A percentile compares a stretch with the other conserved stretches of the same genome.
These are phyloP conservation scores for Phoebastria nigripes DNA, from an alignment of 2,797 vertebrate species.

Conservation along the genomic window DNA sequence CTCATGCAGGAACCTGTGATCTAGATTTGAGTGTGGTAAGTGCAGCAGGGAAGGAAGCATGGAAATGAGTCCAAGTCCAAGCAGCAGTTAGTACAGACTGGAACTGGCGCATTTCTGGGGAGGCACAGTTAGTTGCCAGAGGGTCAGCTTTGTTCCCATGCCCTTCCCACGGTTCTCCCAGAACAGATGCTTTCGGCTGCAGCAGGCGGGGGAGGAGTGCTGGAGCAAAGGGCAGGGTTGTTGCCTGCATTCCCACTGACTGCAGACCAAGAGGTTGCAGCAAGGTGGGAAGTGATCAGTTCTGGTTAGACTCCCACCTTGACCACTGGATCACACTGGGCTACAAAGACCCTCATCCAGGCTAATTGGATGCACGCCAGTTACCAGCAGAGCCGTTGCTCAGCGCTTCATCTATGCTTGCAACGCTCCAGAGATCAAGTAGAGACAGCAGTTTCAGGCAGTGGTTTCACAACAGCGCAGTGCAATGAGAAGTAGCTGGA, in stretches of 20 bases:
- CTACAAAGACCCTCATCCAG: not conserved
- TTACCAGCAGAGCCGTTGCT: not conserved
- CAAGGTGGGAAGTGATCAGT: not conserved
- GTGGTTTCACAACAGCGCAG: not conserved
- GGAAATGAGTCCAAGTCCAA: not conserved
- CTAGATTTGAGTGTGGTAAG: not conserved
- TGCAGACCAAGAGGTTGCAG: not conserved
- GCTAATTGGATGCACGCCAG: not conserved
- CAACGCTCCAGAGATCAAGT: rapidly evolving
- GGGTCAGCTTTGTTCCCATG: not conserved
- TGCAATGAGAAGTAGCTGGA: not conserved
- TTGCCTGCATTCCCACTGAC: not conserved
- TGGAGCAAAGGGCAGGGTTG: not conserved
- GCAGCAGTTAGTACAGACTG: not conserved
- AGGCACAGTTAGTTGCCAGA: not conserved
- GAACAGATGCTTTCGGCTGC: not conserved
- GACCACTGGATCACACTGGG: not conserved
- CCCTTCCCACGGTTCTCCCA: not conserved
- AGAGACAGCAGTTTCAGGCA: not conserved
- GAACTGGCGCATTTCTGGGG: not conserved
- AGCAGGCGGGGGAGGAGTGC: not conserved
- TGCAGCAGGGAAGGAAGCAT: not conserved
- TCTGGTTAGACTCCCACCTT: not conserved
- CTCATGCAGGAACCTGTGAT: not conserved
- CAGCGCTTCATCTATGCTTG: not conserved